Evolutionary conservation across 2,797 vertebrate species (phyloP).

Genomic region (Potorous gilbertii): DNA sequence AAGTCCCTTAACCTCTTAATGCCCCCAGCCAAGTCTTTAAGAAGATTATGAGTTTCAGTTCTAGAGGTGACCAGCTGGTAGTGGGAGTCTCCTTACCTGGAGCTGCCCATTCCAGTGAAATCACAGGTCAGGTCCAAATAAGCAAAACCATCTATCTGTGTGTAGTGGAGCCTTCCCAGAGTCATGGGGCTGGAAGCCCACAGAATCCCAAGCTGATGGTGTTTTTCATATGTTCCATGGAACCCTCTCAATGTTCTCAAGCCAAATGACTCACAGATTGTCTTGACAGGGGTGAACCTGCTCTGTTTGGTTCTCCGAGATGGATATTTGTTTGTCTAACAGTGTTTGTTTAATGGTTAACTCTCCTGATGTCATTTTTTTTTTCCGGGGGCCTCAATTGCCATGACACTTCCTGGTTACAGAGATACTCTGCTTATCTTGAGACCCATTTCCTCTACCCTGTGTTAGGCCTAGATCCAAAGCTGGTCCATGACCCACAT

Average conservation of each 20-base stretch:
- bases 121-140: not conserved
- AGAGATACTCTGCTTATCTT: not conserved
- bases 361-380: not conserved
- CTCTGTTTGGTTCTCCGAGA: not conserved
- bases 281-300: not conserved
- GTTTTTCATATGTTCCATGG: not conserved
- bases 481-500: not conserved
- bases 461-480: not conserved
- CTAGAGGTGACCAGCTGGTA: not conserved
- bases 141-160: not conserved
- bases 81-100: not conserved
- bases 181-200: not conserved
- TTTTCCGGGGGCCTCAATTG: not conserved
- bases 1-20: not conserved
- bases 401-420: constrained; percentile 13
- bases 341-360: not conserved
- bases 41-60: not conserved
- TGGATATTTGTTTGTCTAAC: constrained; percentile 24
- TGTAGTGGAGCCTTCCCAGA: not conserved
- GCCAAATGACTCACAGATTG: constrained; percentile 74
- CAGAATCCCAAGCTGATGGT: constrained; percentile 55
- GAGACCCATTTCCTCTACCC: not conserved
- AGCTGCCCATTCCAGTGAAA: not conserved
- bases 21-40: not conserved
- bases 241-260: not conserved